Percentiles rank a stretch among this genome's conserved stretches.
These are phyloP conservation scores for Fragum whitleyi DNA, from an alignment of 2,888 invertebrate species.

Conservation along the genomic window DNA sequence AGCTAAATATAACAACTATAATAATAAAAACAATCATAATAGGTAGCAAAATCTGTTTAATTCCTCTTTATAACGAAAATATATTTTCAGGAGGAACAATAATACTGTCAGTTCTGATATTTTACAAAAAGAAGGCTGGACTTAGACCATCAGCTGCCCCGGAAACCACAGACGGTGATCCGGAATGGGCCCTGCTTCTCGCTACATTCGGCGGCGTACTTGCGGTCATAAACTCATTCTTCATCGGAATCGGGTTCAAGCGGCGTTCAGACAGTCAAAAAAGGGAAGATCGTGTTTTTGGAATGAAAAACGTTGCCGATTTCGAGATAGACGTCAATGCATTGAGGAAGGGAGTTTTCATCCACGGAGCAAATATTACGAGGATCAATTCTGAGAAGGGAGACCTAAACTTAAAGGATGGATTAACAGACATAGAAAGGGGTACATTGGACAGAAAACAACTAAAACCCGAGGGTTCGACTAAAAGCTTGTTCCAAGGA, in stretches of 20 bases:
- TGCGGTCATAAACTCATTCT: slow-evolving; percentile 42
- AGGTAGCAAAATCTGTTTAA: too few relatives aligned
- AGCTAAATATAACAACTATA: too few relatives aligned
- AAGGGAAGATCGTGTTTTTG: slow-evolving; percentile 36
- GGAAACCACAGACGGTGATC: slow-evolving; percentile 52
- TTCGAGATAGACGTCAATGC: slow-evolving; percentile 56
- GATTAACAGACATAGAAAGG: not conserved
- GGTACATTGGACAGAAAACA: not conserved
- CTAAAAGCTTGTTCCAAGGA: not conserved
- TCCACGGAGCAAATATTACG: slow-evolving; percentile 27
- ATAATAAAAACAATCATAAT: too few relatives aligned
- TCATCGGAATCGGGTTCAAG: slow-evolving; percentile 36
- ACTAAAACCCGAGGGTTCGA: not conserved
- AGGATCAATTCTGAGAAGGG: slow-evolving; percentile 8
- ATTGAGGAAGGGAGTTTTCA: slow-evolving; percentile 39
- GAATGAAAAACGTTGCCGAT: slow-evolving; percentile 37
- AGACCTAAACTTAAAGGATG: not conserved
- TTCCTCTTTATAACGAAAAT: too few relatives aligned
- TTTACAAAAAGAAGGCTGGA: slow-evolving; percentile 71
- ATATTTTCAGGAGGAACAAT: slow-evolving; percentile 61
- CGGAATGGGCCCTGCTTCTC: slow-evolving; percentile 56
- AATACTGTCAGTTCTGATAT: slow-evolving; percentile 66
- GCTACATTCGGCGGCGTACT: slow-evolving; percentile 43
- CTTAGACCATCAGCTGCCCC: slow-evolving; percentile 59
- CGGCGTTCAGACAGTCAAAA: not conserved